These are phyloP conservation scores for Meriones psammophilus DNA, from an alignment of 2,797 vertebrate genomes.

Conservation along the genomic window DNA sequence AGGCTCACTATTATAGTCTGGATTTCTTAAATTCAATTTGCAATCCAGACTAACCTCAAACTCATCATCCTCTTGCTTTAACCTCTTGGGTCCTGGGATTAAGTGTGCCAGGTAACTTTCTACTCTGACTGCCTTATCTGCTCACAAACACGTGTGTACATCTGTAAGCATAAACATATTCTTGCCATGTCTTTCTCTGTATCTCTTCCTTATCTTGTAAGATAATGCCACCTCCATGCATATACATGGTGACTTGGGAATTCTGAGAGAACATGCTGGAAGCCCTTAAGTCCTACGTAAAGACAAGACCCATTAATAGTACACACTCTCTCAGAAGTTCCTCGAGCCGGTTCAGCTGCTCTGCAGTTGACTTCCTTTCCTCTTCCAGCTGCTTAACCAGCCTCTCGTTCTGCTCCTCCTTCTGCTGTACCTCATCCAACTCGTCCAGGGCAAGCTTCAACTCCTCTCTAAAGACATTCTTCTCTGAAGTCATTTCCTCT, in stretches of 20 bases:
- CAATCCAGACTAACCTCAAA: not conserved
- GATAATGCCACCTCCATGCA: not conserved
- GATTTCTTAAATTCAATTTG: not conserved
- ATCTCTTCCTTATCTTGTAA: not conserved
- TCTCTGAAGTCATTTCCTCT: slow-evolving; percentile 88
- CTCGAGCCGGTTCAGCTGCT: slow-evolving; percentile 86
- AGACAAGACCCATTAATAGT: not conserved
- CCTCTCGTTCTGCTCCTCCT: slow-evolving; percentile 89
- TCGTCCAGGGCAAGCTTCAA: slow-evolving; percentile 93
- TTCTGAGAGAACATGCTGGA: not conserved
- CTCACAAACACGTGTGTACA: not conserved
- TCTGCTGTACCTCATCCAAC: slow-evolving; percentile 90
- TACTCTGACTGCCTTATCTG: not conserved
- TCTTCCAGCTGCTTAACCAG: slow-evolving; percentile 88
- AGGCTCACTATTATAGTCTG: not conserved
- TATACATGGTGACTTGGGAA: not conserved
- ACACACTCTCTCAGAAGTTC: slow-evolving; percentile 91
- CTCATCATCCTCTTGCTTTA: not conserved
- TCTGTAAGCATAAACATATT: not conserved
- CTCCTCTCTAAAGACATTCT: slow-evolving; percentile 87
- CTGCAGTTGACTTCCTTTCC: slow-evolving; percentile 87
- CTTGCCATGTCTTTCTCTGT: not conserved
- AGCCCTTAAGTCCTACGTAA: not conserved
- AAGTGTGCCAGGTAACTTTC: not conserved
- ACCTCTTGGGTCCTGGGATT: not conserved